Evolutionary conservation across 2,113 vertebrate genomes (phyloP), one percentile per base, ranked within the genome.

Genomic region (Myrmophylax atrothorax): DNA sequence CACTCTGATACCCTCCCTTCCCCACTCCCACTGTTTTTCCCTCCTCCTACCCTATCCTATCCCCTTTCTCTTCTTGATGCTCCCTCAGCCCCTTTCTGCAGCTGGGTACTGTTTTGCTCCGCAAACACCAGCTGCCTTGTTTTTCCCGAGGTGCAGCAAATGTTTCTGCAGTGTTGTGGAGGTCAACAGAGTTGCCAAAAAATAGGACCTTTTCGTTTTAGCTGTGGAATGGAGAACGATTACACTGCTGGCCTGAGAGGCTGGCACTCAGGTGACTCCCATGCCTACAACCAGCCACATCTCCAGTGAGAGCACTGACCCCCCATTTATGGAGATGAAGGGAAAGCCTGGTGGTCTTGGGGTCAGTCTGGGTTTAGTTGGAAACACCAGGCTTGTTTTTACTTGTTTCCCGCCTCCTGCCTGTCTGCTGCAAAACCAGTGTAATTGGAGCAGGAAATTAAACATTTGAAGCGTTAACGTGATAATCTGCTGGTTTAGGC

Each of bases 371-470:
- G 52, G 28, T 84, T 91, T 87, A 15, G 75, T 47, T 89, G 81
- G 73, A 82, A 96, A 81, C 56, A 58, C 25, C 3, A 7, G 2
- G 28, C 46, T 89, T 87, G 59, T 81, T 81, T 81, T 74, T 24
- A 3, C 64, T 91, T 73, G n/a, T 52, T 87, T n/a, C 46, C 68
- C 14, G 40, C 4, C 64, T 84, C 62, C 74, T 1, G 8, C 74
- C 66, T 92, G 53, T 93, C 47, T 18, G 49, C 79, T 81, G 75
- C 81, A 96, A 94, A 95, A 82, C 74, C 6, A 3, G 64, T 88
- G 91, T 93, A 95, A 95, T 91, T 93, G 84, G 92, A 96, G 94
- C 93, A 93, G 93, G 87, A 95, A 96, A 95, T 95, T 96, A 94
- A 97, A 93, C 82, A 83, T 93, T 85, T 95, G 74, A 89, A 95